Evolutionary conservation across 2,113 vertebrate species (phyloP), one percentile per base, ranked within the genome.

Genomic region (Leuciscus idus): DNA sequence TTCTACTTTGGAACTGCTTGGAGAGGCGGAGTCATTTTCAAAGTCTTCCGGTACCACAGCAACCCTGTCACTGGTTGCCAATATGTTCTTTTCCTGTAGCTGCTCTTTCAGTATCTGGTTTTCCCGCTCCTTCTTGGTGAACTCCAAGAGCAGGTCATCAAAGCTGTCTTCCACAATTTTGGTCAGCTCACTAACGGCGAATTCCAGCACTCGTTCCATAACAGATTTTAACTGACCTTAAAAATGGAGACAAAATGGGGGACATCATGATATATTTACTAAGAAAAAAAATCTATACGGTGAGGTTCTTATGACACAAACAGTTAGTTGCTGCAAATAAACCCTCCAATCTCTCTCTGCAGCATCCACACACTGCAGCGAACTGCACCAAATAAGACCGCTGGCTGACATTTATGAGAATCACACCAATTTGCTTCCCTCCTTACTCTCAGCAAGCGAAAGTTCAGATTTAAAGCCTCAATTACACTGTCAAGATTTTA

Each of bases 151-250:
- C 30, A 95, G 92, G 93, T 95, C 94, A 0, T 95, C 95, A 0
- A 94, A 95, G 11, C 94, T 95, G 6, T 94, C 94, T 88, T 95
- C 94, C 76, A 95, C 95, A 17, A 95, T 94, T 90, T 95, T 95
- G 0, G 92, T 94, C 80, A 95, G 91, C 88, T 95, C 94, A 0
- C 90, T 90, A 39, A 95, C 87, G 0, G 94, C 94, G 0, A 95
- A 94, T 19, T 94, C 92, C 91, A 95, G 90, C 1, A 95, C 95
- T 74, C 91, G 93, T 77, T 95, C 92, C 95, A 95, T 95, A 28
- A 95, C 95, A 0, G 74, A 62, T 89, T 95, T 95, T 79, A 95
- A 90, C 93, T 95, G 95, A 86, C 94, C 95, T 95, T 91, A 10
- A 85, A 43, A 74, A n/a, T 21, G 13, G 23, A 85, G n/a, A 66